Conservation (phyloP, 2,888 invertebrate genomes). For the Caenorhabditis plicata region DNA sequence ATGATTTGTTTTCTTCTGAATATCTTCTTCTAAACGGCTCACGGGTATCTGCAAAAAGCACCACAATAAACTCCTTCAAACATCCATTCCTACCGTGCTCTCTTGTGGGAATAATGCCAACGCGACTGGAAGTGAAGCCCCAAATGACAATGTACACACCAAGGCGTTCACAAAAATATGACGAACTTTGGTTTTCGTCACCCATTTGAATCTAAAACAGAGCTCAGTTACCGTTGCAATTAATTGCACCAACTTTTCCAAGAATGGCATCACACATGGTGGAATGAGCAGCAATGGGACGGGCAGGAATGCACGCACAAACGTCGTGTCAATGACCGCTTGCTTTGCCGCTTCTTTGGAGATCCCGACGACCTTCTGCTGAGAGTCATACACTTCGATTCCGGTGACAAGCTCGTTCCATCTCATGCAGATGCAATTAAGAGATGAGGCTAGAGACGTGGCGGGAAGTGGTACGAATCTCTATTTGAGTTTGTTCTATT, state of each 20-base stretch:
- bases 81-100: conserved; percentile 36
- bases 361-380: conserved; percentile 67
- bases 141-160: conserved; percentile 68
- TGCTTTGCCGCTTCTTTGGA: conserved; percentile 69
- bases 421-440: conserved; percentile 69
- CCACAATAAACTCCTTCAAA: background rate
- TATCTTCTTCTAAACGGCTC: conserved; percentile 29
- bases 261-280: conserved; percentile 60
- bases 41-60: conserved; percentile 31
- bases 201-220: conserved; percentile 61
- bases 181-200: conserved; percentile 65
- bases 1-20: conserved; percentile 25
- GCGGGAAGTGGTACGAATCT: conserved; percentile 59
- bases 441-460: conserved; percentile 55
- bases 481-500: no score
- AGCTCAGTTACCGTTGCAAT: background rate
- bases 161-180: conserved; percentile 68
- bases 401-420: conserved; percentile 64
- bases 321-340: conserved; percentile 53
- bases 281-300: conserved; percentile 56
- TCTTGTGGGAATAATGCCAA: conserved; percentile 70
- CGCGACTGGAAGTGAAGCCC: conserved; percentile 68
- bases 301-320: conserved; percentile 61
- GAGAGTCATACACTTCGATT: conserved; percentile 68
- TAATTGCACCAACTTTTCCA: conserved; percentile 48